These are phyloP conservation scores for Bradypodion ventrale DNA, from an alignment of 2,797 vertebrate genomes.

Conservation along the genomic window DNA sequence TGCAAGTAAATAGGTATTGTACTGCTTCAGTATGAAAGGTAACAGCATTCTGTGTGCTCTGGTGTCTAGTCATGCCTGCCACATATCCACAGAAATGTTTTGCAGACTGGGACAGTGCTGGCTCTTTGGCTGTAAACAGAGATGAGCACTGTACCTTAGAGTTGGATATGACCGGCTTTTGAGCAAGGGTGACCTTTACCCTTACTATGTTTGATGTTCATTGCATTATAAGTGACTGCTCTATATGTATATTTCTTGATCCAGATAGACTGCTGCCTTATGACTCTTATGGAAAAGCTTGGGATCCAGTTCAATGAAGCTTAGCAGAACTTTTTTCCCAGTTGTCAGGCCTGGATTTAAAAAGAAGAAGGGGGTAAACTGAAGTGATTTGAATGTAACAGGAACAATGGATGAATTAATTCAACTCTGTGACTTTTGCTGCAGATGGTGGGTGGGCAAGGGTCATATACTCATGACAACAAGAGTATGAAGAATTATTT, in stretches of 20 bases:
- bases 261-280: constrained; percentile 59
- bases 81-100: no score
- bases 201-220: constrained; percentile 62
- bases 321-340: constrained; percentile 40
- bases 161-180: no score
- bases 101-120: no score
- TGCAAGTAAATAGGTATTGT: no score
- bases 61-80: no score
- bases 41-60: no score
- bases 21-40: no score
- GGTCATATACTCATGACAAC: rapidly evolving
- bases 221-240: constrained; percentile 55
- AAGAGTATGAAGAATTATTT: not conserved
- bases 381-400: constrained; percentile 46
- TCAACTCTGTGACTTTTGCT: constrained; percentile 53
- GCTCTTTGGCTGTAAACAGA: no score
- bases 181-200: no score
- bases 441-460: constrained; percentile 20
- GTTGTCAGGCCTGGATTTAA: constrained; percentile 42
- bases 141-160: no score
- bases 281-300: constrained; percentile 51
- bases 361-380: not conserved
- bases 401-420: constrained; percentile 60
- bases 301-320: constrained; percentile 49
- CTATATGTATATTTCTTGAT: constrained; percentile 55